A percentile compares a stretch with the other conserved stretches of the same genome.
These are phyloP conservation scores for Zaprionus camerounensis DNA, from an alignment of 1,140 invertebrate species.

Conservation along the genomic window DNA sequence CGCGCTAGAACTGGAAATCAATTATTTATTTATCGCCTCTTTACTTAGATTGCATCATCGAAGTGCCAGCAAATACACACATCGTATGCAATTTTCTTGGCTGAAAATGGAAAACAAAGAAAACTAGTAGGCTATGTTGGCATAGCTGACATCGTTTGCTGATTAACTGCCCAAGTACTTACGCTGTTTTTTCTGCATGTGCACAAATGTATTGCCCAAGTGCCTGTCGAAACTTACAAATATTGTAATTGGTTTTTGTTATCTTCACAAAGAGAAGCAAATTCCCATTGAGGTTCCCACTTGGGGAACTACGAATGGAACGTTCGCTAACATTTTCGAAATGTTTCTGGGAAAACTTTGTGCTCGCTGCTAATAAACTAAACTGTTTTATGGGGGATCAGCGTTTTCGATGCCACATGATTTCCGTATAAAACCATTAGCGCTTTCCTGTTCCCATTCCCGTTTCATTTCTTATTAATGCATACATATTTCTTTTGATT, in stretches of 20 bases:
- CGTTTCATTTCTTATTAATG: constrained; percentile 3
- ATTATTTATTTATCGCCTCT: constrained; percentile 21
- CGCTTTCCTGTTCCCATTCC: not conserved
- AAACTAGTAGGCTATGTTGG: not conserved
- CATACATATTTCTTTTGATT: not conserved
- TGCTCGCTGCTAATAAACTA: not conserved
- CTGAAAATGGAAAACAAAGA: constrained; percentile 10
- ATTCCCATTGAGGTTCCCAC: constrained; percentile 1
- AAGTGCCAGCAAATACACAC: not conserved
- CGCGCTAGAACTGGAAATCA: not conserved
- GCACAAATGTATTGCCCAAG: constrained; percentile 11
- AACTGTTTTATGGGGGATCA: constrained; percentile 10
- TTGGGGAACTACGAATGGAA: not conserved
- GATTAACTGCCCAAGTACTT: constrained; percentile 6
- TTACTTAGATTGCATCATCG: constrained; percentile 34
- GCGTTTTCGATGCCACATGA: constrained; percentile 3
- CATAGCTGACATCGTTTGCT: constrained; percentile 4
- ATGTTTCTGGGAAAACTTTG: constrained; percentile 2
- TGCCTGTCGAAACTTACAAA: not conserved
- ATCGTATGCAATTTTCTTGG: not conserved
- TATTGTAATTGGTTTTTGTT: constrained; percentile 29
- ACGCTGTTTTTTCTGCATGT: not conserved
- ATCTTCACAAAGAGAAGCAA: constrained; percentile 3
- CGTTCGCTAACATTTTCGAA: not conserved
- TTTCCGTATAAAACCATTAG: constrained; percentile 23